These are phyloP conservation scores for Notoglanidium macrostoma DNA, from an alignment of 2,797 vertebrate species.

Conservation along the genomic window DNA sequence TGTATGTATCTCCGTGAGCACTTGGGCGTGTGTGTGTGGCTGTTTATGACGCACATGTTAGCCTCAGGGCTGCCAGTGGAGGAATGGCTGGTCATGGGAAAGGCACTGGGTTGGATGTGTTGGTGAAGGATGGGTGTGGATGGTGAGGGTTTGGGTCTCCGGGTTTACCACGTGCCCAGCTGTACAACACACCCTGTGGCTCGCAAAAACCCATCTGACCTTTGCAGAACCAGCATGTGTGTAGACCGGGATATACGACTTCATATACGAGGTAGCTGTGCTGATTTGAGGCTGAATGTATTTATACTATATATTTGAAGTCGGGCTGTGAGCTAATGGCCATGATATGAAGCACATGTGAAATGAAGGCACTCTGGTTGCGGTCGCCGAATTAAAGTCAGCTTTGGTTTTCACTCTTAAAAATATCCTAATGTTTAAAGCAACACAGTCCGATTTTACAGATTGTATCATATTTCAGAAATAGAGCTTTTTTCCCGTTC, in stretches of 20 bases:
- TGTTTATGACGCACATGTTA: slow-evolving; percentile 56
- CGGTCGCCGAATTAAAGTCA: slow-evolving; percentile 15
- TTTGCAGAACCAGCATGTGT: slow-evolving; percentile 30
- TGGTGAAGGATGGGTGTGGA: slow-evolving; percentile 48
- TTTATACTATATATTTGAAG: slow-evolving; percentile 51
- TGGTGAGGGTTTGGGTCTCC: slow-evolving; percentile 50
- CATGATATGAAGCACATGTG: slow-evolving; percentile 42
- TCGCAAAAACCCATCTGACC: slow-evolving; percentile 44
- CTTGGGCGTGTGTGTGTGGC: slow-evolving; percentile 40
- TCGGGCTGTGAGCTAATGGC: slow-evolving; percentile 32
- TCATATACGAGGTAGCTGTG: slow-evolving; percentile 20
- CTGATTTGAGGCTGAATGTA: slow-evolving; percentile 42
- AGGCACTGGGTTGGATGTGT: slow-evolving; percentile 22
- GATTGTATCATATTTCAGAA: slow-evolving; percentile 23
- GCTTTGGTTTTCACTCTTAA: slow-evolving; percentile 19
- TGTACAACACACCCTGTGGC: slow-evolving; percentile 59
- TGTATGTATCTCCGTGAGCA: slow-evolving; percentile 8
- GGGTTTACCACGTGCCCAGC: slow-evolving; percentile 45
- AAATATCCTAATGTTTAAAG: slow-evolving; percentile 15
- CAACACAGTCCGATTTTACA: not conserved
- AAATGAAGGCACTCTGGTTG: slow-evolving; percentile 13
- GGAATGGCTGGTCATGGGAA: slow-evolving; percentile 53
- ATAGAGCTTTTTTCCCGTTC: not conserved
- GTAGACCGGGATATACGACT: slow-evolving; percentile 17
- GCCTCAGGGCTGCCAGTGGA: slow-evolving; percentile 49